phyloP scores from a whole-genome alignment of 1,140 invertebrate species.

The Calliphora vicina region DNA sequence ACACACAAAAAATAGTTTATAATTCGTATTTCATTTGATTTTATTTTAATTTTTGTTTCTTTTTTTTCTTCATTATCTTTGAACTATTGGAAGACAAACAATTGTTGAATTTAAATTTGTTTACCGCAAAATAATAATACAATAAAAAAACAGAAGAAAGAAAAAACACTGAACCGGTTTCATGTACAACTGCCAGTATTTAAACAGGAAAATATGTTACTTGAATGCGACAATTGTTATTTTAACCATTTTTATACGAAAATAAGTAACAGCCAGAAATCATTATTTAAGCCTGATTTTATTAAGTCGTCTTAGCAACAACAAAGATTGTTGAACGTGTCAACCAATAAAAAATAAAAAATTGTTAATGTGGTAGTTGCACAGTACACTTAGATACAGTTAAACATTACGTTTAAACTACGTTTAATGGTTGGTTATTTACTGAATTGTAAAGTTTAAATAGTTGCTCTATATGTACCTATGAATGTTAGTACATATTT shows the following conservation, averaged over 20 bases:
- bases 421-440: too few relatives aligned
- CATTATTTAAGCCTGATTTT: background rate
- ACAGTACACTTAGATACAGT: too few relatives aligned
- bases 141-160: conserved; percentile 38
- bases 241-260: background rate
- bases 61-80: background rate
- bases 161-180: conserved; percentile 17
- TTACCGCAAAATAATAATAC: conserved; percentile 14
- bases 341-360: background rate
- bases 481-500: too few relatives aligned
- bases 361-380: background rate
- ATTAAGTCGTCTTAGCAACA: background rate
- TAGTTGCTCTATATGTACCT: too few relatives aligned
- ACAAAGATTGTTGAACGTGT: background rate
- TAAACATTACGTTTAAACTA: too few relatives aligned
- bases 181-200: background rate
- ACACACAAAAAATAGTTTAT: too few relatives aligned
- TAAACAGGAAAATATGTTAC: conserved; percentile 20
- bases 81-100: background rate
- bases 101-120: conserved; percentile 38
- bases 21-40: background rate
- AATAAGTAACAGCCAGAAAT: background rate
- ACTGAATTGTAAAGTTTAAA: too few relatives aligned
- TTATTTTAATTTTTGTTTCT: background rate
- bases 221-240: background rate